Conservation (phyloP, 2,113 vertebrate species). For the Lepus americanus region DNA sequence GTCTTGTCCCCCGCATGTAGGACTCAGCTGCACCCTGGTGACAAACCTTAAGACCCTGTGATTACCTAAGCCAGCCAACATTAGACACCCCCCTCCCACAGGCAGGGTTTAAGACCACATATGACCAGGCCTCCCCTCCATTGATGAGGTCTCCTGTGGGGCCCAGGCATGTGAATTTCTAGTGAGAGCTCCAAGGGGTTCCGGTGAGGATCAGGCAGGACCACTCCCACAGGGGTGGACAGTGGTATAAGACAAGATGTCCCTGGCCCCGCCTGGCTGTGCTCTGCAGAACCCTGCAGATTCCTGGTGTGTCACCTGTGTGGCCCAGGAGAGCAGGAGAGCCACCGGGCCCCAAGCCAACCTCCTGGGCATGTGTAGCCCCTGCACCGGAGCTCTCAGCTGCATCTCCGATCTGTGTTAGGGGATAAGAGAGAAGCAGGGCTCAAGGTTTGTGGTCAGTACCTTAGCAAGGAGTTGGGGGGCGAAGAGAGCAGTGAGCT, state of each 20-base stretch:
- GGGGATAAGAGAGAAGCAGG: slow-evolving; percentile 31
- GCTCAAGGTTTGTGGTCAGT: slow-evolving; percentile 54
- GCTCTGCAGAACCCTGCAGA: not conserved
- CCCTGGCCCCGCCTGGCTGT: not conserved
- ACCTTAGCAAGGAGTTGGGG: not conserved
- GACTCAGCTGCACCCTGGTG: not conserved
- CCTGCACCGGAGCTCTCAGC: not conserved
- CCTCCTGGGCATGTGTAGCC: not conserved
- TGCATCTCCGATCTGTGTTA: not conserved
- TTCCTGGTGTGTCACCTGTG: not conserved
- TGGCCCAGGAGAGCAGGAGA: not conserved
- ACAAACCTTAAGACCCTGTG: not conserved
- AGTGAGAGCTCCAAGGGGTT: not conserved
- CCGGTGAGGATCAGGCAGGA: not conserved
- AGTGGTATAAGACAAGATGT: not conserved
- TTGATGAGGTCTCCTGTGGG: too few relatives aligned
- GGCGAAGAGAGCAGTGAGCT: not conserved
- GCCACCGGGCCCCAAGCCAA: not conserved
- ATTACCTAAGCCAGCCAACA: not conserved
- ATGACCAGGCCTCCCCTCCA: not conserved
- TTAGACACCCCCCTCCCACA: not conserved
- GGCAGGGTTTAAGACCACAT: not conserved
- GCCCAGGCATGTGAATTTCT: not conserved
- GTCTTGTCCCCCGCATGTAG: not conserved
- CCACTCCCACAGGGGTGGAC: not conserved